Evolutionary conservation across 2,113 vertebrate species (phyloP).

Genomic region (Apodemus speciosus): DNA sequence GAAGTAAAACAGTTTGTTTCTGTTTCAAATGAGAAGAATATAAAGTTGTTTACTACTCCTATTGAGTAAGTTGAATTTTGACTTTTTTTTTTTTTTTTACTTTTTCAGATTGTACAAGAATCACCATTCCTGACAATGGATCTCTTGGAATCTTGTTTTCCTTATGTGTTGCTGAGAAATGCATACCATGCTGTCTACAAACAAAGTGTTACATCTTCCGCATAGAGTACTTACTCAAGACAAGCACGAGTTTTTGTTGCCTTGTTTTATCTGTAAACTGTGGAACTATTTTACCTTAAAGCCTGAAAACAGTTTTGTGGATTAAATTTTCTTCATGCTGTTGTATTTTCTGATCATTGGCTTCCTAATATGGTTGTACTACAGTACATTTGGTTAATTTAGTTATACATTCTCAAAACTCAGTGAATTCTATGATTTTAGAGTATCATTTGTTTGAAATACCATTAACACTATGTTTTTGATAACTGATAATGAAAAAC

Average conservation of each 20-base stretch:
- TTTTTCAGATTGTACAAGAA: slow-evolving; percentile 97
- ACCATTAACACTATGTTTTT: slow-evolving; percentile 86
- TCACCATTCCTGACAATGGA: slow-evolving; percentile 99
- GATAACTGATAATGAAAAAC: slow-evolving; percentile 86
- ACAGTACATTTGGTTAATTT: slow-evolving; percentile 87
- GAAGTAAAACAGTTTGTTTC: slow-evolving; percentile 39
- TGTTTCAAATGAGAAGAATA: neutral
- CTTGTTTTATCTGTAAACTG: slow-evolving; percentile 88
- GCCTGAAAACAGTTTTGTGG: slow-evolving; percentile 89
- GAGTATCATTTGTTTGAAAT: slow-evolving; percentile 82
- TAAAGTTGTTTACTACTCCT: neutral
- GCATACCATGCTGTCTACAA: slow-evolving; percentile 99
- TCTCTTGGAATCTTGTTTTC: slow-evolving; percentile 98
- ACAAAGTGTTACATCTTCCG: slow-evolving; percentile 96
- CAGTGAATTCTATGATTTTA: slow-evolving; percentile 82
- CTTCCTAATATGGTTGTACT: slow-evolving; percentile 88
- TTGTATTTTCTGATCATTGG: slow-evolving; percentile 88
- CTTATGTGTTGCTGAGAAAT: slow-evolving; percentile 97
- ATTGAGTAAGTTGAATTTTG: slow-evolving; percentile 20
- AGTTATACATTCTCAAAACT: slow-evolving; percentile 86
- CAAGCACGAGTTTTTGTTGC: slow-evolving; percentile 86
- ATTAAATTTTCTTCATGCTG: slow-evolving; percentile 85
- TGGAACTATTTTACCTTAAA: slow-evolving; percentile 88
- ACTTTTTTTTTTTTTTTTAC: slow-evolving; percentile 71
- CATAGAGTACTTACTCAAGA: slow-evolving; percentile 87